A percentile compares a stretch with the other conserved stretches of the same genome.
Conservation (phyloP, 1,140 invertebrate species). For the Bombus pyrosoma region DNA sequence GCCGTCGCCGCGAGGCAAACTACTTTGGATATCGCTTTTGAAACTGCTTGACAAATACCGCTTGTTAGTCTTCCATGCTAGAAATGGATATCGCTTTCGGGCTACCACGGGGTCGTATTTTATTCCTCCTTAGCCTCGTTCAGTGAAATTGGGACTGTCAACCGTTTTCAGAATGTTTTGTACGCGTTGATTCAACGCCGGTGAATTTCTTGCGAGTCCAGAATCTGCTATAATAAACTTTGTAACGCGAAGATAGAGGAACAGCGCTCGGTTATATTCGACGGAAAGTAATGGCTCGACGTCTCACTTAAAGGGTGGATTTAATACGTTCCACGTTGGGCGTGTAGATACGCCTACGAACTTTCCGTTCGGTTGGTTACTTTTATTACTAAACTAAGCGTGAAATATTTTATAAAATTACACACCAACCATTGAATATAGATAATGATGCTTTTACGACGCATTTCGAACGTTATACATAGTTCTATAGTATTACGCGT, state of each 20-base stretch:
- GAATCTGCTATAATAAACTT: not conserved
- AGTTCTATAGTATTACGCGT: not conserved
- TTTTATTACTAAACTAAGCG: not conserved
- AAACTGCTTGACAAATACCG: constrained; percentile 6
- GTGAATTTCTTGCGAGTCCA: not conserved
- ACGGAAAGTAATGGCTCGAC: not conserved
- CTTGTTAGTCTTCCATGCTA: not conserved
- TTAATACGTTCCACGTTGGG: too few species aligned
- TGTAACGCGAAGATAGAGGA: not conserved
- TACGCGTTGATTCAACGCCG: not conserved
- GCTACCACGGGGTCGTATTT: not conserved
- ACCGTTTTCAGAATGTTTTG: not conserved
- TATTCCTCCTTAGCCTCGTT: not conserved
- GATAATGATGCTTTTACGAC: not conserved
- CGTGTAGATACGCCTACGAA: too few species aligned
- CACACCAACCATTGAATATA: not conserved
- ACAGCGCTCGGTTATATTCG: not conserved
- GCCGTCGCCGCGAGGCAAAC: constrained; percentile 10
- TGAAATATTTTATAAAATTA: not conserved
- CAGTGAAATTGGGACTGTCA: not conserved
- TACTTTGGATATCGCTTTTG: constrained; percentile 29
- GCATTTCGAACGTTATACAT: too few species aligned
- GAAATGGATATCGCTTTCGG: not conserved
- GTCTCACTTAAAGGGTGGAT: too few species aligned
- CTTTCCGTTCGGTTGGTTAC: not conserved